A percentile compares a stretch with the other conserved stretches of the same genome.
Conservation (phyloP, 1,140 invertebrate genomes). For the Aphaenogaster floridana region DNA sequence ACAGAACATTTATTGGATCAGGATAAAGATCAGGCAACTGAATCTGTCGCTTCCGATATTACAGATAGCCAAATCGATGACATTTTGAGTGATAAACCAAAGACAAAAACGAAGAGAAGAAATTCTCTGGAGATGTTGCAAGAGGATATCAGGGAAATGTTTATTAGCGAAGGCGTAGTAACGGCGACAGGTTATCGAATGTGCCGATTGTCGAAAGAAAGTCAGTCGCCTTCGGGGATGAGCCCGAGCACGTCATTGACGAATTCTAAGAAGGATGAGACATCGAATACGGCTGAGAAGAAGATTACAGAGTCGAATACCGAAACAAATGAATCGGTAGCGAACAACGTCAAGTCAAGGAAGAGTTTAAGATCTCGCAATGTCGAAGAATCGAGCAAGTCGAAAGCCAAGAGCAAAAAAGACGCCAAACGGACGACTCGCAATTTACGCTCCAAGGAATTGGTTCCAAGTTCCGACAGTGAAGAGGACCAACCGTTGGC, state of each 20-base stretch:
- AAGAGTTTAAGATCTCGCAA: not conserved
- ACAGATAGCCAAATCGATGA: not conserved
- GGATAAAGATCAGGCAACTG: not conserved
- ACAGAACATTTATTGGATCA: not conserved
- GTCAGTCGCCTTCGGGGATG: constrained; percentile 5
- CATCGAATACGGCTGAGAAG: not conserved
- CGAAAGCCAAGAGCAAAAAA: not conserved
- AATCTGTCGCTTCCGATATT: not conserved
- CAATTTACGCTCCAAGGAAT: constrained; percentile 63
- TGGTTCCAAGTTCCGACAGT: constrained; percentile 69
- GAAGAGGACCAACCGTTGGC: constrained; percentile 74
- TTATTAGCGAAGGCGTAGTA: constrained; percentile 89
- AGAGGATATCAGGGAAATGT: constrained; percentile 90
- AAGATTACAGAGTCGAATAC: constrained; percentile 54
- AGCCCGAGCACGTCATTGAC: not conserved
- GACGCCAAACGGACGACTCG: not conserved
- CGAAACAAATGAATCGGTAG: constrained; percentile 10
- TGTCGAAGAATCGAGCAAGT: not conserved
- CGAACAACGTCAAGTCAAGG: constrained; percentile 27
- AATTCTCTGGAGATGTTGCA: constrained; percentile 89
- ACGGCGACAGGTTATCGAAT: constrained; percentile 85
- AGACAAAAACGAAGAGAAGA: constrained; percentile 77
- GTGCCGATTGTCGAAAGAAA: constrained; percentile 80
- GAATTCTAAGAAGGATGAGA: constrained; percentile 39
- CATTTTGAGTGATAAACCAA: constrained; percentile 44